Evolutionary conservation across 2,888 invertebrate genomes (phyloP), one percentile per base, ranked within the genome.

Genomic region (Yponomeuta cagnagella): DNA sequence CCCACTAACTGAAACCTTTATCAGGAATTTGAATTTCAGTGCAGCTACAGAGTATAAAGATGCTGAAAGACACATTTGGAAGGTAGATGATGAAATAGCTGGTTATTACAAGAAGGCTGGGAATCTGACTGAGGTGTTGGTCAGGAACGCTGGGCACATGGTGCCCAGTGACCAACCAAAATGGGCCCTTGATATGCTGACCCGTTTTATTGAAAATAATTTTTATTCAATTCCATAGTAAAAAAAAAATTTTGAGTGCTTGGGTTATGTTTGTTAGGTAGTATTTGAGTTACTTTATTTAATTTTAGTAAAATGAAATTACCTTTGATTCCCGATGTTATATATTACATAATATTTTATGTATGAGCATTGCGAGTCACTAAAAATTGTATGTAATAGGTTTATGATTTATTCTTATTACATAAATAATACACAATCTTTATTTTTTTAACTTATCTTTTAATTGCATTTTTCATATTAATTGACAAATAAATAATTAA

Each of bases 91-190:
- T 2, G 94, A 95, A 66, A 84, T 97, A 23, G 96, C 96, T 1
- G 97, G 97, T 0, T 97, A 96, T 84, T 93, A 93, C 1, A 96
- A 95, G 80, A 91, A 90, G 74, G 95, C 94, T 23, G 95, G 95
- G 0, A 95, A 95, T 78, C 86, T 97, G 33, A 94, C 94, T 0
- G 96, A 96, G 77, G 92, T 96, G 1, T 79, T 96, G 74, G 94
- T 97, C 0, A 90, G 96, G 63, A 94, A 95, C 85, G 95, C 97
- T 10, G 97, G 97, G 0, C 97, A 97, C 78, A 95, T 96, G 92
- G 93, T 94, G 2, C 94, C 94, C 0, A 81, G 84, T 69, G 94
- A 94, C 76, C 93, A 94, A 75, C 94, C 95, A 0, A 86, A 90
- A 73, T 93, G 93, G 89, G 93, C 93, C 0, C 85, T 90, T 3